Percentiles rank a stretch among this genome's conserved stretches.
Evolutionary conservation across 2,888 invertebrate species (phyloP).

Genomic region (Pristionchus arcanus): DNA sequence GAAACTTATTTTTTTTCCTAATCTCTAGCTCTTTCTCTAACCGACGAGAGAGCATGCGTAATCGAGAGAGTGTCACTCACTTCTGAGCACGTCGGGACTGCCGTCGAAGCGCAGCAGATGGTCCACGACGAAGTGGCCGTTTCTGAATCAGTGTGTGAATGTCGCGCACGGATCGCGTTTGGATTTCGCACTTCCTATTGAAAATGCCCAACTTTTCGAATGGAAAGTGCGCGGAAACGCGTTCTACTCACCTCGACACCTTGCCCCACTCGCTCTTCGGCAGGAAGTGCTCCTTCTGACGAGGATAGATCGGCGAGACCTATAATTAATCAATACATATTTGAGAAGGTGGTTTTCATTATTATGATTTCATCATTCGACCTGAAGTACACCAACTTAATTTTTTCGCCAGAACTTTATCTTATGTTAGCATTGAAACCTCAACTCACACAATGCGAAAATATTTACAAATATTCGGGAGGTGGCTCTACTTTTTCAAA

Average conservation of each 20-base stretch:
- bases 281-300: background rate
- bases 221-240: slow-evolving; percentile 5
- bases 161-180: background rate
- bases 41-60: background rate
- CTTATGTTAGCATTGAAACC: no score
- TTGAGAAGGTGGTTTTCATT: no score
- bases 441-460: no score
- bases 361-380: no score
- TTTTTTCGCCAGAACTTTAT: no score
- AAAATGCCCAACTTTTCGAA: background rate
- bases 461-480: no score
- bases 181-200: background rate
- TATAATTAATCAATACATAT: background rate
- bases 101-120: slow-evolving; percentile 59
- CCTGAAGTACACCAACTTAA: no score
- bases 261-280: slow-evolving; percentile 23
- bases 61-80: slow-evolving; percentile 34
- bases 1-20: no score
- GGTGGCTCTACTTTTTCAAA: no score
- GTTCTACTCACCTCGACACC: slow-evolving; percentile 21
- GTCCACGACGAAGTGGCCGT: slow-evolving; percentile 59
- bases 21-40: background rate
- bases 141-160: slow-evolving; percentile 32
- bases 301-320: slow-evolving; percentile 31
- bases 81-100: slow-evolving; percentile 58